Evolutionary conservation across 2,797 vertebrate species (phyloP).

Genomic region (Chaetophractus vellerosus): DNA sequence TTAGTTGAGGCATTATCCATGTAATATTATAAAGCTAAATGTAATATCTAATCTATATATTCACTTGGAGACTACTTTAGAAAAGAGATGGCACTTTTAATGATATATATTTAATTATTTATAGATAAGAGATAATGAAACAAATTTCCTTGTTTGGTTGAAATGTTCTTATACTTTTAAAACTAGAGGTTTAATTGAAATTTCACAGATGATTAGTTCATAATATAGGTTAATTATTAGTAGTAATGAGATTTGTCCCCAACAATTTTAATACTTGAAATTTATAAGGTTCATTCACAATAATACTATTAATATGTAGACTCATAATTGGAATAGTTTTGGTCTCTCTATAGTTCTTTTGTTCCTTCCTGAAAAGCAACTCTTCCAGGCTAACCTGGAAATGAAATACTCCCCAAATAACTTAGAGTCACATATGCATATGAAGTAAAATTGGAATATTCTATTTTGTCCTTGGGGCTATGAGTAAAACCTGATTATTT

Average conservation of each 20-base stretch:
- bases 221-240: conserved; percentile 68
- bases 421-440: conserved; percentile 4
- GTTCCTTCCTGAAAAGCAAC: not conserved
- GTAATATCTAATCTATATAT: not conserved
- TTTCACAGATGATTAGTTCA: conserved; percentile 70
- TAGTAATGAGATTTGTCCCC: conserved; percentile 57
- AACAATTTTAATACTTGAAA: conserved; percentile 41
- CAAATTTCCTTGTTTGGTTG: conserved; percentile 12
- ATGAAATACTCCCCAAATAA: conserved; percentile 31
- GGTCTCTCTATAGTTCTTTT: not conserved
- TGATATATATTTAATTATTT: conserved; percentile 32
- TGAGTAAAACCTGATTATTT: conserved; percentile 17
- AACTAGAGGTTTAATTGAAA: conserved; percentile 66
- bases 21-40: not conserved
- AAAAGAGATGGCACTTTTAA: not conserved
- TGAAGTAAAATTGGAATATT: conserved; percentile 54
- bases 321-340: conserved; percentile 13
- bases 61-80: conserved; percentile 2
- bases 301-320: conserved; percentile 28
- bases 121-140: not conserved
- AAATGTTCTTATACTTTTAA: conserved; percentile 61
- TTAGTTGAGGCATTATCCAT: not conserved
- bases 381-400: conserved; percentile 38
- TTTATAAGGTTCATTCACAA: not conserved
- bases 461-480: not conserved